These are phyloP conservation scores for Alosa sapidissima DNA, from an alignment of 2,797 vertebrate species.

Conservation along the genomic window DNA sequence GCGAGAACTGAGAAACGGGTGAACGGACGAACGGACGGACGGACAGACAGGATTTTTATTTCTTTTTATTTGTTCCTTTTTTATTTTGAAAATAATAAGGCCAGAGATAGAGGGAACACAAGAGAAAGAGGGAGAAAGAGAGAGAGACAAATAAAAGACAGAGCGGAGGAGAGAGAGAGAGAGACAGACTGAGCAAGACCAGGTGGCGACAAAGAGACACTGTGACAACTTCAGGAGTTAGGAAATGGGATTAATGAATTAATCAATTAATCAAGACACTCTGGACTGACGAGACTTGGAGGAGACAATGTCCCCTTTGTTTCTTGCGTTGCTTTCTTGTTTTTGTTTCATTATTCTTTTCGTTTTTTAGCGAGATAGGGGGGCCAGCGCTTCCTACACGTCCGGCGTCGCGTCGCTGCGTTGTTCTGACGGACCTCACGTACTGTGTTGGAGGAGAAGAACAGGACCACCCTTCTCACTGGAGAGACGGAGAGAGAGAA, in stretches of 20 bases:
- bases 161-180: not conserved
- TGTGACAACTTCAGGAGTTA: conserved; percentile 7
- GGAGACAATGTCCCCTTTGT: not conserved
- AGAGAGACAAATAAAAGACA: conserved; percentile 10
- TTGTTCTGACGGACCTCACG: not conserved
- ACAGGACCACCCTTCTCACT: conserved; percentile 41
- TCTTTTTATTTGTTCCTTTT: not conserved
- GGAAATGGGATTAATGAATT: not conserved
- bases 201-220: conserved; percentile 1
- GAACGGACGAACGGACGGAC: conserved; percentile 44
- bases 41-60: not conserved
- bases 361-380: not conserved
- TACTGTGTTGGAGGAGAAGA: not conserved
- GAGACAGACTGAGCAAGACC: not conserved
- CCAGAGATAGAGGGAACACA: not conserved
- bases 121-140: conserved; percentile 19
- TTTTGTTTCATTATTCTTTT: not conserved
- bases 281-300: not conserved
- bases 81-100: too few species aligned
- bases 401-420: not conserved
- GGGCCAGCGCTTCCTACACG: not conserved
- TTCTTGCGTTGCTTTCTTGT: not conserved
- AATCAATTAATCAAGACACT: conserved; percentile 1
- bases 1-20: not conserved
- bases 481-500: conserved; percentile 55